Conservation (phyloP, 2,888 invertebrate genomes). For the Mythimna impura region DNA sequence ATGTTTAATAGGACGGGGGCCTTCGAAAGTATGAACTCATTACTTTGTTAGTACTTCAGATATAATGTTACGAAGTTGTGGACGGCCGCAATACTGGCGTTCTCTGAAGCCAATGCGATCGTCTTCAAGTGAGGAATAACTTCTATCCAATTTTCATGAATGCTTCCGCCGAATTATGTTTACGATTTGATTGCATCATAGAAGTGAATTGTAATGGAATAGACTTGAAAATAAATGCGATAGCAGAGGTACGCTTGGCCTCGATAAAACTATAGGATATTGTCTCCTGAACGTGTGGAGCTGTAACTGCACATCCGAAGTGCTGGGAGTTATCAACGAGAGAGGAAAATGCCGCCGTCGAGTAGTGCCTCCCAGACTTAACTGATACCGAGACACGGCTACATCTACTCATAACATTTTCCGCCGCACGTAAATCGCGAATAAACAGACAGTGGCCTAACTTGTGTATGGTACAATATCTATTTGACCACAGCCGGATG, state of each 20-base stretch:
- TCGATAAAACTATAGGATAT: constrained; percentile 42
- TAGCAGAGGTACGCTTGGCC: constrained; percentile 11
- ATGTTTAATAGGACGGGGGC: constrained; percentile 53
- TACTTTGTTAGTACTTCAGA: constrained; percentile 63
- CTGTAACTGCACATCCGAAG: constrained; percentile 30
- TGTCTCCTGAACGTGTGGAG: constrained; percentile 31
- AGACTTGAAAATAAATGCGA: constrained; percentile 41
- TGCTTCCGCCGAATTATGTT: constrained; percentile 37
- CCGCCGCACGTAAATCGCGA: constrained; percentile 23
- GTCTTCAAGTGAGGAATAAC: constrained; percentile 39
- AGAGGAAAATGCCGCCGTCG: constrained; percentile 33
- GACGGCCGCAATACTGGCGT: constrained; percentile 49
- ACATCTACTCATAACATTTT: constrained; percentile 38
- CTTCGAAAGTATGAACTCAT: constrained; percentile 62
- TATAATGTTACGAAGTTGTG: constrained; percentile 62
- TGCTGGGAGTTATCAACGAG: constrained; percentile 37
- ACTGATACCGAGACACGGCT: constrained; percentile 49
- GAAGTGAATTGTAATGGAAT: constrained; percentile 36
- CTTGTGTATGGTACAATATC: constrained; percentile 3
- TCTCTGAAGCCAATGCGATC: constrained; percentile 27
- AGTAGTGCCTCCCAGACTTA: constrained; percentile 12
- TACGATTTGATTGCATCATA: constrained; percentile 37
- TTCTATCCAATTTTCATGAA: constrained; percentile 50
- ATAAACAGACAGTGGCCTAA: constrained; percentile 28
- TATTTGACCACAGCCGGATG: constrained; percentile 44